Evolutionary conservation across 2,113 vertebrate species (phyloP).

Genomic region (Neomonachus schauinslandi): DNA sequence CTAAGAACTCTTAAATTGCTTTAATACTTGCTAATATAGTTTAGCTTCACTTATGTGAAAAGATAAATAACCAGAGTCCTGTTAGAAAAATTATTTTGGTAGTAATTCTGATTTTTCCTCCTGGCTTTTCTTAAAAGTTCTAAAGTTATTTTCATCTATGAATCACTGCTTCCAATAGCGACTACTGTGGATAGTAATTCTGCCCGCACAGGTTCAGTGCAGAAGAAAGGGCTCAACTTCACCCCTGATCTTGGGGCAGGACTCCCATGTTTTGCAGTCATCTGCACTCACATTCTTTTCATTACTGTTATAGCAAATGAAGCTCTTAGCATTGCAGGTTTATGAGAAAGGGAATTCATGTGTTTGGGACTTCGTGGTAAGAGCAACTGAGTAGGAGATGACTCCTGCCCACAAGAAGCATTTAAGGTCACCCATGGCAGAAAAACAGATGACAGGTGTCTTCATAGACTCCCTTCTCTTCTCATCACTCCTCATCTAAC

Average conservation of each 20-base stretch:
- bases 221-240: neutral
- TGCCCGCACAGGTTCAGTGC: neutral
- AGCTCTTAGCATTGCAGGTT: neutral
- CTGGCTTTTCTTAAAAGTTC: neutral
- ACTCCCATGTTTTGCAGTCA: neutral
- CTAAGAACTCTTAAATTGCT: constrained; percentile 63
- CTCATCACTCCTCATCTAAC: neutral
- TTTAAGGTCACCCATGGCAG: neutral
- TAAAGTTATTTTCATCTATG: constrained; percentile 18
- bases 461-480: neutral
- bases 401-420: neutral
- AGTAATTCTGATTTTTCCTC: constrained; percentile 57
- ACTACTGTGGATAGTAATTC: neutral
- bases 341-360: neutral
- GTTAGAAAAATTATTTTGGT: constrained; percentile 10
- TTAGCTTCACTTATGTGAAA: constrained; percentile 15
- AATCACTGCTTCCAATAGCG: neutral
- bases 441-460: neutral
- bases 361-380: neutral
- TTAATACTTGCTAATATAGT: constrained; percentile 44
- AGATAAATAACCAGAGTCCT: constrained; percentile 51
- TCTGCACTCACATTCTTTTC: neutral
- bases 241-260: fast-evolving
- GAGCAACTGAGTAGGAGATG: neutral
- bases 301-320: neutral